Conservation (phyloP, 2,888 invertebrate species). For the Tridacna gigas region DNA sequence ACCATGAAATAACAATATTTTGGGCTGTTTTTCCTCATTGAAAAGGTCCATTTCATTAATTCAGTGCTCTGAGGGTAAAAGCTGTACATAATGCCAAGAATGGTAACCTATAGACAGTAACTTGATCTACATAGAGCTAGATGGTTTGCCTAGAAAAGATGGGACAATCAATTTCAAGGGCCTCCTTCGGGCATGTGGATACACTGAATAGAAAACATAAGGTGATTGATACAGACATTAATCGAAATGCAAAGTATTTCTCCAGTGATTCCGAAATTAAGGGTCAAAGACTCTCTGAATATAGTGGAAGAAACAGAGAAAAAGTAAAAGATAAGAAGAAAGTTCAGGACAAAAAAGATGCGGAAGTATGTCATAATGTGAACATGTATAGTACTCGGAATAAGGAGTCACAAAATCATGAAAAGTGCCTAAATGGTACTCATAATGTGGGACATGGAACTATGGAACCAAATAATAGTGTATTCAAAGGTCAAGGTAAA, state of each 20-base stretch:
- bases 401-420: not conserved
- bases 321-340: constrained; percentile 15
- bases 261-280: constrained; percentile 20
- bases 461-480: not conserved
- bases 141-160: constrained; percentile 22
- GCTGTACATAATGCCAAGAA: no score
- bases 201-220: constrained; percentile 14
- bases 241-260: constrained; percentile 23
- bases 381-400: constrained; percentile 23
- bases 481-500: not conserved
- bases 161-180: constrained; percentile 26
- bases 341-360: not conserved
- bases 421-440: constrained; percentile 10
- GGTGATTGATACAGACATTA: constrained; percentile 17
- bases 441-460: not conserved
- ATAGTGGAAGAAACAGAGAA: constrained; percentile 15
- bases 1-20: no score
- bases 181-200: constrained; percentile 12
- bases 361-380: constrained; percentile 19
- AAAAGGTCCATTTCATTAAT: no score
- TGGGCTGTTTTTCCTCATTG: no score
- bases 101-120: not conserved
- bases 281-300: constrained; percentile 16
- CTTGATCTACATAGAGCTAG: constrained; percentile 6
- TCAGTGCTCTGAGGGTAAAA: no score